A percentile compares a stretch with the other conserved stretches of the same genome.
Evolutionary conservation across 1,140 invertebrate species (phyloP).

Genomic region (Trichoplusia ni): DNA sequence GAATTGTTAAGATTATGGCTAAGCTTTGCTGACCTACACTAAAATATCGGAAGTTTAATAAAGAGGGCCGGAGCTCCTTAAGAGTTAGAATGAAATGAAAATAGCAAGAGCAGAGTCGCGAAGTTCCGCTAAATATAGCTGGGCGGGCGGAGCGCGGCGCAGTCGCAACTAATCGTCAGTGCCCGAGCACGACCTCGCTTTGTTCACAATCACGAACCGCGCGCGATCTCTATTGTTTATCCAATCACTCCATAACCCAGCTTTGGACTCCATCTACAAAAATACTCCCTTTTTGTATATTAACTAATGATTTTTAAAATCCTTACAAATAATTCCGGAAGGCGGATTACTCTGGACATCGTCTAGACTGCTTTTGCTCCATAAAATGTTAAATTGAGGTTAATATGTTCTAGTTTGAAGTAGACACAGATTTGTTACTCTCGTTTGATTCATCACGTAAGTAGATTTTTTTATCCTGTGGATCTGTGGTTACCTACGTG

Average conservation of each 20-base stretch:
- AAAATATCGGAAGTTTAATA: constrained; percentile 35
- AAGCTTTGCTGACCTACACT: too few relatives aligned
- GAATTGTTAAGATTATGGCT: neutral
- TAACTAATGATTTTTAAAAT: too few relatives aligned
- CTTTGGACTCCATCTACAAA: neutral
- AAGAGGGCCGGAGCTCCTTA: constrained; percentile 50
- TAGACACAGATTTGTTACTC: constrained; percentile 10
- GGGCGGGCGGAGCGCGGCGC: constrained; percentile 56
- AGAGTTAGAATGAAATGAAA: constrained; percentile 74
- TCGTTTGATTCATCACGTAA: constrained; percentile 31
- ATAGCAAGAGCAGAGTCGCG: constrained; percentile 77
- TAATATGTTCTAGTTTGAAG: constrained; percentile 60
- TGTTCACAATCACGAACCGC: constrained; percentile 41
- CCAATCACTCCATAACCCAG: constrained; percentile 2
- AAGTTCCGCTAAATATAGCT: constrained; percentile 77
- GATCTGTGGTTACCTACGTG: too few relatives aligned
- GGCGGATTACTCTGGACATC: too few relatives aligned
- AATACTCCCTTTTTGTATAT: too few relatives aligned
- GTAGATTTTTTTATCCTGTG: too few relatives aligned
- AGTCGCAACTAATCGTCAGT: constrained; percentile 37
- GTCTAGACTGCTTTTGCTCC: neutral
- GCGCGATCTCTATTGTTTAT: constrained; percentile 23
- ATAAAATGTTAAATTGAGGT: constrained; percentile 44
- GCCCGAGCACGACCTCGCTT: constrained; percentile 59
- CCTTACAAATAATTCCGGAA: too few relatives aligned